Conservation (phyloP, 2,113 vertebrate genomes). For the Actenoides hombroni region DNA sequence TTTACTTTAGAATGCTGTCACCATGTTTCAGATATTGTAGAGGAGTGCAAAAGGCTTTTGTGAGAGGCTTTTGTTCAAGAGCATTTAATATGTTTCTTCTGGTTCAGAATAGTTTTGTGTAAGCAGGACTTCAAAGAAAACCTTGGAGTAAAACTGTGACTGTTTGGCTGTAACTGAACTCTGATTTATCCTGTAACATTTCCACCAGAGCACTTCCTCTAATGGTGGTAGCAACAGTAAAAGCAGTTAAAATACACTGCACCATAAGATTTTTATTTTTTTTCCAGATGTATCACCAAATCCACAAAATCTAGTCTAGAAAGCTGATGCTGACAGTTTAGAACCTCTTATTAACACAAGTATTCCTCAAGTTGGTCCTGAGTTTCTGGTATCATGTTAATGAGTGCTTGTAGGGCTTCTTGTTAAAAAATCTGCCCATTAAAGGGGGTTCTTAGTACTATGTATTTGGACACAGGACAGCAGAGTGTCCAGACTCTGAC, state of each 20-base stretch:
- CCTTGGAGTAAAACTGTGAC: not conserved
- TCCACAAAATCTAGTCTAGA: not conserved
- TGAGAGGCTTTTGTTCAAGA: not conserved
- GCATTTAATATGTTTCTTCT: not conserved
- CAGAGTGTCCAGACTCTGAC: not conserved
- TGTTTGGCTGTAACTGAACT: not conserved
- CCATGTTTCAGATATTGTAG: not conserved
- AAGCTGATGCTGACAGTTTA: not conserved
- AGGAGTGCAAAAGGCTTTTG: not conserved
- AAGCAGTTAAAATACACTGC: not conserved
- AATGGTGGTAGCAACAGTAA: not conserved
- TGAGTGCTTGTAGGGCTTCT: not conserved
- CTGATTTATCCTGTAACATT: not conserved
- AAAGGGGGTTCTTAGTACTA: not conserved
- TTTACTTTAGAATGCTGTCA: not conserved
- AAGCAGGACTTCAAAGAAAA: not conserved
- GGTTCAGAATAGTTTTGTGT: not conserved
- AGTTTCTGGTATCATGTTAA: not conserved
- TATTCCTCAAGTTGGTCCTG: not conserved
- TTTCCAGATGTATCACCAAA: not conserved
- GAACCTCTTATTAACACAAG: not conserved
- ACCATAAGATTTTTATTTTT: not conserved
- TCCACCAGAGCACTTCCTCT: not conserved
- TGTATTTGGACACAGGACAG: not conserved
- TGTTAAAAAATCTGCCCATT: not conserved